Conservation (phyloP, 2,113 vertebrate species). For the Oreotrochilus melanogaster region DNA sequence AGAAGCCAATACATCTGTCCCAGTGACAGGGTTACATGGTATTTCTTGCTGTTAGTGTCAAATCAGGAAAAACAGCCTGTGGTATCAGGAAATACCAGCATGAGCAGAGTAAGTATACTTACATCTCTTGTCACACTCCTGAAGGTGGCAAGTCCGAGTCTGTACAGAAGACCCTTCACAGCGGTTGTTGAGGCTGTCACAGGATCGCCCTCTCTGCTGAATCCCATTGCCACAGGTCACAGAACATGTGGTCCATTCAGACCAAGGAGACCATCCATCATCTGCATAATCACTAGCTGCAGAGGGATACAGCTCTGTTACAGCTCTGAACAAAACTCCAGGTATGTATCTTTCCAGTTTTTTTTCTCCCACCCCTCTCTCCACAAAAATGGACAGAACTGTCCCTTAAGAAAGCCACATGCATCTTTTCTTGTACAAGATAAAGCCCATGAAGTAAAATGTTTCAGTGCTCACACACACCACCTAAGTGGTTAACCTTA, state of each 20-base stretch:
- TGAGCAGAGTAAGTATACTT: slow-evolving; percentile 65
- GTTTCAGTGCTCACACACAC: not conserved
- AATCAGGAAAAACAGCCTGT: not conserved
- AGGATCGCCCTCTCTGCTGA: slow-evolving; percentile 96
- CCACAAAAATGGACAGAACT: not conserved
- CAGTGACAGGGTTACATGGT: not conserved
- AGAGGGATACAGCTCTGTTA: not conserved
- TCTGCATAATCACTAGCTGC: slow-evolving; percentile 86
- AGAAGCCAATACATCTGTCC: not conserved
- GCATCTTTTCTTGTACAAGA: not conserved
- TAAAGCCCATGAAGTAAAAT: not conserved
- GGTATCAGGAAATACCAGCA: not conserved
- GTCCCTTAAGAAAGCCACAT: not conserved
- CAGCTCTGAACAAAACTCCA: not conserved
- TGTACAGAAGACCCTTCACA: slow-evolving; percentile 97
- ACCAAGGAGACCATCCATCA: slow-evolving; percentile 97
- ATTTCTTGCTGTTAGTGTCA: not conserved
- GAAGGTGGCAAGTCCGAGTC: slow-evolving; percentile 94
- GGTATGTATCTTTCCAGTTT: not conserved
- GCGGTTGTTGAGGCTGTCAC: slow-evolving; percentile 95
- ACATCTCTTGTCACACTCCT: slow-evolving; percentile 98
- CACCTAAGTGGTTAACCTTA: fast-evolving
- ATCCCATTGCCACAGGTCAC: slow-evolving; percentile 94
- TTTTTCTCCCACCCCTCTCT: not conserved
- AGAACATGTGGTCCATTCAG: slow-evolving; percentile 97